Evolutionary conservation across 1,140 invertebrate species (phyloP), one percentile per base, ranked within the genome.

Genomic region (Zaprionus ghesquierei): DNA sequence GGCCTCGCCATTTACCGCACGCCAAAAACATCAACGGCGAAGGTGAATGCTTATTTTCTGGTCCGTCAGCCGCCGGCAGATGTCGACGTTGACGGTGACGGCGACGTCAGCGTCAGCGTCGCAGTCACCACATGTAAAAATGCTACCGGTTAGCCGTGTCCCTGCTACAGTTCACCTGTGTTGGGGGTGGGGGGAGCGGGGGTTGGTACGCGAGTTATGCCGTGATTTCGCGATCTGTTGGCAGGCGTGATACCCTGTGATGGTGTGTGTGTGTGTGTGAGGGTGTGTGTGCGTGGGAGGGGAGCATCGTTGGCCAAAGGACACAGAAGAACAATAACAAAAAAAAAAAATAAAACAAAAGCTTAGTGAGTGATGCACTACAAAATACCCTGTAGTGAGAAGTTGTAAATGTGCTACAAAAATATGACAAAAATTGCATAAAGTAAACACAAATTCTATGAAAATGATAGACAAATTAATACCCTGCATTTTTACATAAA

Each of bases 41-140:
- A 68, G 53, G 80, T 77, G 77, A 79, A 84, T 84, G 82, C 82
- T 87, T 87, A 87, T 87, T 87, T 87, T 87, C 82, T 87, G 82
- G 82, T 87, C 82, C 82, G 82, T 87, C 82, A 87, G 82, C 76
- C 84, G 84, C 84, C 82, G 77, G 81, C 79, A 69, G 64, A 73
- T 61, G 64, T 61, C 64, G 70, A 69, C 69, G 69, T 2, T 49
- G 65, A 44, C 33, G 65, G 18, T 58, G 78, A 77, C 68, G 73
- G 61, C 58, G 65, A 58, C 69, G 75, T 55, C 64, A 22, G 25
- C 31, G 61, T 27, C 23, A 12, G 12, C 35, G 50, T 54, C 63
- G 82, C 69, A 77, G 68, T 82, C 76, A 82, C 76, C 84, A 79
- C 82, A 87, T 87, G 82, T 75, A 87, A 89, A 89, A 87, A 87